These are phyloP conservation scores for Nerophis ophidion DNA, from an alignment of 2,113 vertebrate genomes.

Conservation along the genomic window DNA sequence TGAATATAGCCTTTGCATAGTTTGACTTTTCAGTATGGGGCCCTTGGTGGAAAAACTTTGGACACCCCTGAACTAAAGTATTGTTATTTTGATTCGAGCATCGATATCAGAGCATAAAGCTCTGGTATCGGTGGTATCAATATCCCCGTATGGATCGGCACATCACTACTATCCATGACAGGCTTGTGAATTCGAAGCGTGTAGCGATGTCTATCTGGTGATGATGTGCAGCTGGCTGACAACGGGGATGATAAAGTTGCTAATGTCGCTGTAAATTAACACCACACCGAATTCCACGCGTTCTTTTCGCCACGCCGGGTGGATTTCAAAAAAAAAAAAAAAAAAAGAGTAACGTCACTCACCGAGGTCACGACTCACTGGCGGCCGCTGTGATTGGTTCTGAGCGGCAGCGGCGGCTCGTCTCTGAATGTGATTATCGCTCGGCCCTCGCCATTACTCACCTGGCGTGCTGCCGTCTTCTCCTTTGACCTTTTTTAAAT, in stretches of 20 bases:
- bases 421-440: constrained; percentile 43
- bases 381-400: constrained; percentile 32
- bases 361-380: constrained; percentile 24
- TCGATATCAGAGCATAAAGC: too few species aligned
- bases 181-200: background rate
- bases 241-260: background rate
- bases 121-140: too few species aligned
- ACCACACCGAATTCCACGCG: background rate
- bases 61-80: too few species aligned
- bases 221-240: constrained; percentile 1
- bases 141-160: too few species aligned
- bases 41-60: too few species aligned
- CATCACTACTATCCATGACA: background rate
- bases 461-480: constrained; percentile 11
- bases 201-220: background rate
- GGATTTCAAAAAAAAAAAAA: background rate
- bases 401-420: background rate
- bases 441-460: constrained; percentile 33
- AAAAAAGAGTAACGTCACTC: background rate
- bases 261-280: background rate
- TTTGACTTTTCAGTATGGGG: too few species aligned
- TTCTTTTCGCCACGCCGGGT: too few species aligned
- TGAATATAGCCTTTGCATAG: too few species aligned
- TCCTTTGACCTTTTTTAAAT: constrained; percentile 23
- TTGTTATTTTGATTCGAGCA: too few species aligned